Percentiles rank a stretch among this genome's conserved stretches.
phyloP scores from a whole-genome alignment of 2,797 vertebrate species.

The Aeoliscus strigatus region DNA sequence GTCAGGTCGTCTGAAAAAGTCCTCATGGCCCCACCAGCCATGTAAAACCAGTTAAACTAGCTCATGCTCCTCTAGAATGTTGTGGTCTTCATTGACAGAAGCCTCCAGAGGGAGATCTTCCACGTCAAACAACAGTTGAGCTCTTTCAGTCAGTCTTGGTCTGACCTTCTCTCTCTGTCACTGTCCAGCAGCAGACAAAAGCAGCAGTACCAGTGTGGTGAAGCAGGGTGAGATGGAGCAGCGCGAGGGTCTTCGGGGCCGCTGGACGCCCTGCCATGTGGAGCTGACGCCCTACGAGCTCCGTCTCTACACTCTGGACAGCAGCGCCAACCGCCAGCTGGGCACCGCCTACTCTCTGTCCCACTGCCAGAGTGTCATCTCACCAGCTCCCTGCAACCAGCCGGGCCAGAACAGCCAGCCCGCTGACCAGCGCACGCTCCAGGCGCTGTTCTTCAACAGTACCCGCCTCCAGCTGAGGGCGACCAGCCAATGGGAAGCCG shows the following conservation, averaged over 20 bases:
- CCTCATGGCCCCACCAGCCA: no score
- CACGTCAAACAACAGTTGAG: no score
- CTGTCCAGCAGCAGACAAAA: constrained; percentile 77
- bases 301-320: constrained; percentile 85
- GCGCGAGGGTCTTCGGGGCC: constrained; percentile 81
- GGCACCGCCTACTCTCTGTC: constrained; percentile 83
- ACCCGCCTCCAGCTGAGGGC: constrained; percentile 87
- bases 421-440: constrained; percentile 82
- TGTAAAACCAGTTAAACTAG: no score
- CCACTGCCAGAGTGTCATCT: constrained; percentile 86
- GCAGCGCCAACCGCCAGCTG: constrained; percentile 86
- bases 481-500: constrained; percentile 85
- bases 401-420: constrained; percentile 43
- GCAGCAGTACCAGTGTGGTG: constrained; percentile 81
- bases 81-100: no score
- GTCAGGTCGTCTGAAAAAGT: no score
- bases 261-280: constrained; percentile 86
- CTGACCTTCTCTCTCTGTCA: neutral
- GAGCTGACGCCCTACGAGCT: constrained; percentile 89
- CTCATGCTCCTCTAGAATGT: no score
- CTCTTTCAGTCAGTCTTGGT: no score
- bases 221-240: constrained; percentile 91
- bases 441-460: constrained; percentile 86
- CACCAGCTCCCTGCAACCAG: constrained; percentile 61
- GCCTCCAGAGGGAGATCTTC: no score